Conservation (phyloP, 2,888 invertebrate genomes). For the Sphaerophoria taeniata region DNA sequence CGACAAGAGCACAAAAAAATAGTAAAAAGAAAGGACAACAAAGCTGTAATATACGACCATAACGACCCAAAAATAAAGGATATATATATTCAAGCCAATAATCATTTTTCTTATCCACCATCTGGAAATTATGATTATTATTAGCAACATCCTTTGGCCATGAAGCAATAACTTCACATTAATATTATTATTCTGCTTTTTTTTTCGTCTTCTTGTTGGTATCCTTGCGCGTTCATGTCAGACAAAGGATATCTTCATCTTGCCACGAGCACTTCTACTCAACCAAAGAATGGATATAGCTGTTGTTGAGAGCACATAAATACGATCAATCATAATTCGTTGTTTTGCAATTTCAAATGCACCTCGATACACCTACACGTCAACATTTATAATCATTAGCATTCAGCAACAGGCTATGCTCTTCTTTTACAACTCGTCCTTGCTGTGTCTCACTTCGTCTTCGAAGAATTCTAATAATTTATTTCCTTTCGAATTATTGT, state of each 20-base stretch:
- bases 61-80: constrained; percentile 15
- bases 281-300: background rate
- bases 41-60: constrained; percentile 7
- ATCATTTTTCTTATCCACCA: constrained; percentile 73
- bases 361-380: background rate
- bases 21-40: constrained; percentile 5
- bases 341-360: constrained; percentile 58
- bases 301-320: constrained; percentile 59
- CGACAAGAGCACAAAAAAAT: constrained; percentile 16
- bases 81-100: constrained; percentile 59
- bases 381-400: background rate
- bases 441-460: background rate
- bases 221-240: background rate
- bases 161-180: constrained; percentile 39
- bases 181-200: background rate
- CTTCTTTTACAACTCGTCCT: too few relatives aligned
- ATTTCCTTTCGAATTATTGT: constrained; percentile 26
- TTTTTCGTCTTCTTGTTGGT: background rate
- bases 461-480: constrained; percentile 27
- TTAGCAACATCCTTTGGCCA: constrained; percentile 61
- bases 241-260: constrained; percentile 2
- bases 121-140: constrained; percentile 73
- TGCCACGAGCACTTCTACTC: background rate
- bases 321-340: constrained; percentile 68
- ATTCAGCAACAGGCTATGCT: constrained; percentile 12